phyloP scores from a whole-genome alignment of 1,140 invertebrate genomes.

The Euschistus heros region DNA sequence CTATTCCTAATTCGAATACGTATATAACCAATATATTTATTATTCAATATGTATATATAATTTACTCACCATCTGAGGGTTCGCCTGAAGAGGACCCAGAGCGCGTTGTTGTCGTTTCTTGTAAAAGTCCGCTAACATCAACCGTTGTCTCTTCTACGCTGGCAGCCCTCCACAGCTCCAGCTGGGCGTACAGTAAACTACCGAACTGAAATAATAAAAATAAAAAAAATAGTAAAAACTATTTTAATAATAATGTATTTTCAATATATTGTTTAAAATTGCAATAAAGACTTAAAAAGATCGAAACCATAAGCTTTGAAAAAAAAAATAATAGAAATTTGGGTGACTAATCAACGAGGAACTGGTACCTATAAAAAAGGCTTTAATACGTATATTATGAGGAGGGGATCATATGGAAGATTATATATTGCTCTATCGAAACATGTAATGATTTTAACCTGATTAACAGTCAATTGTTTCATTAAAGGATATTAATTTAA shows the following conservation, averaged over 20 bases:
- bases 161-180: constrained; percentile 87
- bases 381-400: too few relatives aligned
- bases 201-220: constrained; percentile 48
- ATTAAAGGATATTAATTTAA: too few relatives aligned
- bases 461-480: too few relatives aligned
- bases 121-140: constrained; percentile 29
- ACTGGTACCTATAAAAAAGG: too few relatives aligned
- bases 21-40: not conserved
- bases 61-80: constrained; percentile 46
- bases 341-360: too few relatives aligned
- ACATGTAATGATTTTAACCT: too few relatives aligned
- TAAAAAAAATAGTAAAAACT: not conserved
- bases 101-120: constrained; percentile 34
- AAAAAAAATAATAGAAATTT: too few relatives aligned
- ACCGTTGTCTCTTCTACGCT: constrained; percentile 35
- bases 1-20: not conserved
- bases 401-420: too few relatives aligned
- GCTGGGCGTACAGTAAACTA: constrained; percentile 70
- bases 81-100: constrained; percentile 40
- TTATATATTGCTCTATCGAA: too few relatives aligned
- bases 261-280: not conserved
- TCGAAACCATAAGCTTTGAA: too few relatives aligned
- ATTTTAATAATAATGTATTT: not conserved
- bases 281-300: not conserved
- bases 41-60: not conserved